These are phyloP conservation scores for Cantharis lateralis DNA, from an alignment of 2,888 invertebrate genomes.

Conservation along the genomic window DNA sequence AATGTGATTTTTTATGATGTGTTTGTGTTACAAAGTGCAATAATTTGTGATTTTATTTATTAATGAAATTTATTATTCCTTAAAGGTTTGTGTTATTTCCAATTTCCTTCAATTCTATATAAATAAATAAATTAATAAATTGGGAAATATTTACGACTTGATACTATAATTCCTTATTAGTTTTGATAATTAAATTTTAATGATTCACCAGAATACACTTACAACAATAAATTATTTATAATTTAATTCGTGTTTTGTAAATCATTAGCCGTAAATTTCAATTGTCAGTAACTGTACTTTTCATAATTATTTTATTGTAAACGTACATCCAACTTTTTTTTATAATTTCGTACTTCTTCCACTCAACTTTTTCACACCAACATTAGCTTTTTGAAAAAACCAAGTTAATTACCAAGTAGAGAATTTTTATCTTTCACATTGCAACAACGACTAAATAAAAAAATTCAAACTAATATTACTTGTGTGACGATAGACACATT, in stretches of 20 bases:
- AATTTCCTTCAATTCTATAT: background rate
- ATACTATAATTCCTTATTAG: background rate
- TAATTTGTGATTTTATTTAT: conserved; percentile 2
- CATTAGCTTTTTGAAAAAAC: background rate
- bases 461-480: no score
- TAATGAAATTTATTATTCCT: background rate
- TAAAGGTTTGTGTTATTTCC: background rate
- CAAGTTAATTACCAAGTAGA: background rate
- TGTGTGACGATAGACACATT: no score
- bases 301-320: background rate
- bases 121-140: background rate
- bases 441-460: no score
- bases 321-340: background rate
- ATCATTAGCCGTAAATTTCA: background rate
- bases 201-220: background rate
- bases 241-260: conserved; percentile 2
- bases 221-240: background rate
- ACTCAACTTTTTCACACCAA: background rate
- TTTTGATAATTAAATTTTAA: background rate
- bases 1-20: background rate
- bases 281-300: background rate
- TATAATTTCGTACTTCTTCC: background rate
- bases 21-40: background rate
- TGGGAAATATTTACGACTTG: background rate
- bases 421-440: background rate